Percentiles rank a stretch among this genome's conserved stretches.
phyloP scores from a whole-genome alignment of 2,113 vertebrate species.

The Dinomys branickii region DNA sequence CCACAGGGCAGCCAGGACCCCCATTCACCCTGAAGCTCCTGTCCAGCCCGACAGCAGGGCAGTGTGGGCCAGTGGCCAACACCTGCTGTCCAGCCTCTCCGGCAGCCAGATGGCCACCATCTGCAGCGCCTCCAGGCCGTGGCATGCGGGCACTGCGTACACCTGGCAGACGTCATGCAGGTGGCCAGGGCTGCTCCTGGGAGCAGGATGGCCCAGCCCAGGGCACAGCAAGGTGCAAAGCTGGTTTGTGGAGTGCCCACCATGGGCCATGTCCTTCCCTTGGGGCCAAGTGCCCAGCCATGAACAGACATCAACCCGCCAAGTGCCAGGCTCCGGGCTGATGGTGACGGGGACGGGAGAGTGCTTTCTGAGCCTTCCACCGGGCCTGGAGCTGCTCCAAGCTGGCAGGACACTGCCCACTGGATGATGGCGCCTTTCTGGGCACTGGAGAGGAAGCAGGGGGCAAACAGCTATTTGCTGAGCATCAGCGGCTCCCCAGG shows the following conservation, averaged over 20 bases:
- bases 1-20: not conserved
- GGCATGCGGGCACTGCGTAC: not conserved
- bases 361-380: not conserved
- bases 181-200: not conserved
- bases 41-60: not conserved
- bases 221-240: not conserved
- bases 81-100: not conserved
- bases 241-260: not conserved
- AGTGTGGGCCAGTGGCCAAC: not conserved
- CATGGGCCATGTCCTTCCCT: not conserved
- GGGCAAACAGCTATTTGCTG: no score
- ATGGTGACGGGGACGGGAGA: not conserved
- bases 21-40: not conserved
- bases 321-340: not conserved
- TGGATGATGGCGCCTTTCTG: not conserved
- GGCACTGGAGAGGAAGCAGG: not conserved
- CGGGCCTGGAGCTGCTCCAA: not conserved
- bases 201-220: not conserved
- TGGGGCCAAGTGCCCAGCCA: not conserved
- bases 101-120: conserved; percentile 52
- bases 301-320: no score
- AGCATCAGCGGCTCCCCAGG: not conserved
- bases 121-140: not conserved
- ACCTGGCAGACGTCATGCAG: not conserved
- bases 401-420: not conserved